These are phyloP conservation scores for Lysiphlebus fabarum DNA, from an alignment of 1,140 invertebrate genomes.

Conservation along the genomic window DNA sequence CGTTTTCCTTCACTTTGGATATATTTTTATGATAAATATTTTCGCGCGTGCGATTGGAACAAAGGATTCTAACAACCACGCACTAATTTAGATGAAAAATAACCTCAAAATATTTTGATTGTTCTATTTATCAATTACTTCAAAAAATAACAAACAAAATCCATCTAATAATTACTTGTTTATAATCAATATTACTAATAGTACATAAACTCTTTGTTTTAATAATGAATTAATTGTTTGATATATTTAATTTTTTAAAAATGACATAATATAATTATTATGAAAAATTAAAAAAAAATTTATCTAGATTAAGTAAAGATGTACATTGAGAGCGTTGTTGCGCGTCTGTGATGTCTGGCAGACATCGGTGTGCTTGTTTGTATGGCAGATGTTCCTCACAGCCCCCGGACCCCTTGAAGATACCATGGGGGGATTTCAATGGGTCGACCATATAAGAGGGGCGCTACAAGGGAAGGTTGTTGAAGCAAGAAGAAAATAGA, in stretches of 20 bases:
- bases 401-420: constrained; percentile 10
- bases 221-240: background rate
- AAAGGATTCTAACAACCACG: constrained; percentile 16
- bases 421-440: constrained; percentile 9
- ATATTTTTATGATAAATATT: background rate
- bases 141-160: no score
- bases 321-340: constrained; percentile 18
- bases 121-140: no score
- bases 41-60: constrained; percentile 13
- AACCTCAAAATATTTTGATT: no score
- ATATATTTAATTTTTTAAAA: background rate
- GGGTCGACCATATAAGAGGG: background rate
- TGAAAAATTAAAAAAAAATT: background rate
- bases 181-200: no score
- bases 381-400: constrained; percentile 24
- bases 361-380: constrained; percentile 14
- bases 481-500: background rate
- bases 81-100: no score
- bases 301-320: constrained; percentile 4
- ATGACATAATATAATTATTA: background rate
- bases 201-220: background rate
- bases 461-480: background rate
- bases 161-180: no score
- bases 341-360: constrained; percentile 21
- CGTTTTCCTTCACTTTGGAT: background rate